phyloP scores from a whole-genome alignment of 1,140 invertebrate species.

The Drosophila novamexicana region DNA sequence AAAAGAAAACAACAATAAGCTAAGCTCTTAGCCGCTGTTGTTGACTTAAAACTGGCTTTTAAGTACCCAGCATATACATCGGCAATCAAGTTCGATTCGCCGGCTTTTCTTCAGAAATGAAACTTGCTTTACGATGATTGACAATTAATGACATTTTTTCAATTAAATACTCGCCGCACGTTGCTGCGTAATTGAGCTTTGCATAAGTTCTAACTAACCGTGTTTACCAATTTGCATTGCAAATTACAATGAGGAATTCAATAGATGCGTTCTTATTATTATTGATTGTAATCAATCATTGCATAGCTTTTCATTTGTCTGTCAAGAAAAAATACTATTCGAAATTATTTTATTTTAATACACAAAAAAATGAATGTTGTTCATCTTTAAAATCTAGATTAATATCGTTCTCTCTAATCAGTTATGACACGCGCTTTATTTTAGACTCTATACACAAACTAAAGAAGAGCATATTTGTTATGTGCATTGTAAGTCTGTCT shows the following conservation, averaged over 20 bases:
- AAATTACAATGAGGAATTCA: constrained; percentile 15
- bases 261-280: background rate
- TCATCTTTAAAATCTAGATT: no score
- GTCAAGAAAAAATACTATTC: background rate
- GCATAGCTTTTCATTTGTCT: background rate
- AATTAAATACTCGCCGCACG: constrained; percentile 27
- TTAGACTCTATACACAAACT: no score
- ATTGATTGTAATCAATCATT: constrained; percentile 1
- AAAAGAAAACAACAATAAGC: background rate
- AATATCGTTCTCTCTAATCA: no score
- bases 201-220: constrained; percentile 6
- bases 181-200: constrained; percentile 24
- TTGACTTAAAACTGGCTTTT: constrained; percentile 42
- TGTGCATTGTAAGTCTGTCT: no score
- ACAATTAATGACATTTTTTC: constrained; percentile 8
- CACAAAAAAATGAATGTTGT: no score
- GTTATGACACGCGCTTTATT: no score
- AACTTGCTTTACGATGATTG: constrained; percentile 14
- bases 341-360: no score
- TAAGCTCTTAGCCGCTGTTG: background rate
- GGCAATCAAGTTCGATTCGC: constrained; percentile 13
- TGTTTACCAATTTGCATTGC: constrained; percentile 13
- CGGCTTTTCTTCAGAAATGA: constrained; percentile 30
- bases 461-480: no score
- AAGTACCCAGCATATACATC: background rate